Percentiles rank a stretch among this genome's conserved stretches.
Conservation (phyloP, 1,140 invertebrate genomes). For the Choristoneura fumiferana region DNA sequence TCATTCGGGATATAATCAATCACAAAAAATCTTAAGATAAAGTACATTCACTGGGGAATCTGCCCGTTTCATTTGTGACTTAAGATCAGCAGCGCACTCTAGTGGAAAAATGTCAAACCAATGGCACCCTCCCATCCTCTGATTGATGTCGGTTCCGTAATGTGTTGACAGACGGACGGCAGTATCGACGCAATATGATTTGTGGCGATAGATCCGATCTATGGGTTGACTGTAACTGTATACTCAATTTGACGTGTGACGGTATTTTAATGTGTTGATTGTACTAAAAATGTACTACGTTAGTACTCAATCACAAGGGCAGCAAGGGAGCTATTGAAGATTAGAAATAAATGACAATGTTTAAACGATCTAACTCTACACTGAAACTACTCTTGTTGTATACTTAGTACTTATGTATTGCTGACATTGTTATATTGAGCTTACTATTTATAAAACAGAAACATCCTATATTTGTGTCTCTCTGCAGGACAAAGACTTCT, state of each 20-base stretch:
- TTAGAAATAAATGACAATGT: too few relatives aligned
- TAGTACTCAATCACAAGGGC: too few relatives aligned
- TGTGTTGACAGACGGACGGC: neutral
- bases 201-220: neutral
- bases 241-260: slow-evolving; percentile 1
- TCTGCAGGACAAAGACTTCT: too few relatives aligned
- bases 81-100: slow-evolving; percentile 7
- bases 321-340: too few relatives aligned
- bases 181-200: slow-evolving; percentile 10
- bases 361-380: too few relatives aligned
- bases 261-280: neutral
- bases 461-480: too few relatives aligned
- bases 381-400: too few relatives aligned
- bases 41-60: neutral
- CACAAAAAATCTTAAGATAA: too few relatives aligned
- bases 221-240: neutral
- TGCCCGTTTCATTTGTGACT: neutral
- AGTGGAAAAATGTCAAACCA: slow-evolving; percentile 15
- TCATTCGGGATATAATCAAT: too few relatives aligned
- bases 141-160: slow-evolving; percentile 11
- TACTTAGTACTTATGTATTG: too few relatives aligned
- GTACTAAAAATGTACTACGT: neutral
- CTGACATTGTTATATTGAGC: too few relatives aligned
- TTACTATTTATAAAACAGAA: too few relatives aligned
- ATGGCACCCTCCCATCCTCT: slow-evolving; percentile 1